Evolutionary conservation across 2,797 vertebrate genomes (phyloP).

Genomic region (Eutrigla gurnardus): DNA sequence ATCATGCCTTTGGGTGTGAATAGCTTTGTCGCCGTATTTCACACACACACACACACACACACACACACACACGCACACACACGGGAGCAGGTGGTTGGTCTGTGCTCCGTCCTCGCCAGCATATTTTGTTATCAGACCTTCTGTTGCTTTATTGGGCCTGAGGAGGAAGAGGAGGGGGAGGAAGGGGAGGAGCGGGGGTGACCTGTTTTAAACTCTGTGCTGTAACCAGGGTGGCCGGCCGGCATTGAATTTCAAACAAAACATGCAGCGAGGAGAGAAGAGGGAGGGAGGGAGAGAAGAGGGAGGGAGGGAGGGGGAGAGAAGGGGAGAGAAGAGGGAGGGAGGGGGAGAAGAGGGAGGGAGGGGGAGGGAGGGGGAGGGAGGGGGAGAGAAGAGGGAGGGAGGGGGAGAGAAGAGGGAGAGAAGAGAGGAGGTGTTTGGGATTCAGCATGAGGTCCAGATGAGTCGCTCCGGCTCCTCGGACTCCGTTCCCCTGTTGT

Average conservation of each 20-base stretch:
- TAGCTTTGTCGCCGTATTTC: constrained; percentile 13
- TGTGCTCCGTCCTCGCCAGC: constrained; percentile 48
- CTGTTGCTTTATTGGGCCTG: constrained; percentile 69
- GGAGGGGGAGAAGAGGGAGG: no score
- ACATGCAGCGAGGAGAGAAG: constrained; percentile 8
- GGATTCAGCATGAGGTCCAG: constrained; percentile 39
- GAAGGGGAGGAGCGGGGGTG: constrained; percentile 25
- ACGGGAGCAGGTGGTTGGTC: constrained; percentile 64
- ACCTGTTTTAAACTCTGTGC: constrained; percentile 72
- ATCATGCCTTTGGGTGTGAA: constrained; percentile 53
- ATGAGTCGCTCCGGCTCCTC: constrained; percentile 46
- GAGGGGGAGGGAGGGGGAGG: no score
- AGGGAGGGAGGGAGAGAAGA: constrained; percentile 11
- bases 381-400: no score
- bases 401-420: no score
- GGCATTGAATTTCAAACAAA: constrained; percentile 79
- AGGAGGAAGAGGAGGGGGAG: constrained; percentile 16
- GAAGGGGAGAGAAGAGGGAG: no score
- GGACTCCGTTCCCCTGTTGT: constrained; percentile 60
- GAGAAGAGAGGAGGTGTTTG: no score
- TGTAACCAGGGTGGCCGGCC: constrained; percentile 64
- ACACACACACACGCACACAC: no score
- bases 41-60: not conserved
- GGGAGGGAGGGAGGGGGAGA: no score
- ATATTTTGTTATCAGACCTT: constrained; percentile 70